phyloP scores from a whole-genome alignment of 1,140 invertebrate species.

The Musca vetustissima region DNA sequence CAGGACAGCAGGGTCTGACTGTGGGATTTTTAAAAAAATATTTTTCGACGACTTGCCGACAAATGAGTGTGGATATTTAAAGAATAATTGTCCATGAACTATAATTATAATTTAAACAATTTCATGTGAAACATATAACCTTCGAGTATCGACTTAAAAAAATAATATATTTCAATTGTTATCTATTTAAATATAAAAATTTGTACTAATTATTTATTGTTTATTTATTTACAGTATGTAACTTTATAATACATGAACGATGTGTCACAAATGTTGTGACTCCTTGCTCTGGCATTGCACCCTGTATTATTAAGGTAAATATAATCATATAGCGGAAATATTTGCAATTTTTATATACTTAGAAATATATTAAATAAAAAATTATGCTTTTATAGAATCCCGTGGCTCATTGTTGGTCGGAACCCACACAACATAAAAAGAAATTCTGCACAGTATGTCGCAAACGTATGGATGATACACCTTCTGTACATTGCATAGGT shows the following conservation, averaged over 20 bases:
- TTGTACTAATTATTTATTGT: constrained; percentile 3
- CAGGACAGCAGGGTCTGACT: too few relatives aligned
- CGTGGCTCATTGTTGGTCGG: constrained; percentile 99
- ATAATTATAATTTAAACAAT: too few relatives aligned
- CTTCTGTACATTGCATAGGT: constrained; percentile 98
- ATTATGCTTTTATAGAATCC: constrained; percentile 75
- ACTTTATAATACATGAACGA: constrained; percentile 99
- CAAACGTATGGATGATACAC: constrained; percentile 94
- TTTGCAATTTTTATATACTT: too few relatives aligned
- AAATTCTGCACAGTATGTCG: constrained; percentile 99
- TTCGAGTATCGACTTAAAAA: too few relatives aligned
- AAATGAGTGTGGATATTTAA: too few relatives aligned
- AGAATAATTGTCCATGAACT: too few relatives aligned
- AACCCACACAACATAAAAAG: constrained; percentile 90
- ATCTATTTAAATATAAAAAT: too few relatives aligned
- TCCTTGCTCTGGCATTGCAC: constrained; percentile 97
- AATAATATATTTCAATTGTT: too few relatives aligned
- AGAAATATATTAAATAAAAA: too few relatives aligned
- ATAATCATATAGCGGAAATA: constrained; percentile 7
- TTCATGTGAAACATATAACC: too few relatives aligned
- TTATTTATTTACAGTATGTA: constrained; percentile 83
- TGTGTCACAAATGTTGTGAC: constrained; percentile 97
- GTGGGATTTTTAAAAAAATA: too few relatives aligned
- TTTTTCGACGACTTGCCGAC: too few relatives aligned
- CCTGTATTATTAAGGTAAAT: constrained; percentile 86